Conservation (phyloP, 2,113 vertebrate genomes). For the Sebastes fasciatus region DNA sequence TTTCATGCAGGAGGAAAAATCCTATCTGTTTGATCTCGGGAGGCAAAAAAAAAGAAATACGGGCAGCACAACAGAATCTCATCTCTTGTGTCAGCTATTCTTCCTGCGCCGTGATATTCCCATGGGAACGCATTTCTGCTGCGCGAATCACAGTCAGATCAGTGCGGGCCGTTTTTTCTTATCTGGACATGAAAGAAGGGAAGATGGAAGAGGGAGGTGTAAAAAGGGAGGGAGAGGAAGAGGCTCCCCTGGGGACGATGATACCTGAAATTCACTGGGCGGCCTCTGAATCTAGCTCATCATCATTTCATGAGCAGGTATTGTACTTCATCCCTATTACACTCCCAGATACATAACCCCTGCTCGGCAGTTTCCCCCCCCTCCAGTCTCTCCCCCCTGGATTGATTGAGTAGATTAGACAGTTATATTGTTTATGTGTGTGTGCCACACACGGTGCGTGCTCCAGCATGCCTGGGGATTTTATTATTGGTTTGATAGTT, state of each 20-base stretch:
- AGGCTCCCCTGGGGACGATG: constrained; percentile 59
- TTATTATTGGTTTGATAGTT: constrained; percentile 61
- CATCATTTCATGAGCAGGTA: constrained; percentile 65
- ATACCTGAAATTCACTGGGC: constrained; percentile 64
- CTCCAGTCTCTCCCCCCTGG: constrained; percentile 9
- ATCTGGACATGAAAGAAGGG: constrained; percentile 79
- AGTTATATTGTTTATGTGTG: constrained; percentile 47
- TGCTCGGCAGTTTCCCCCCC: constrained; percentile 18
- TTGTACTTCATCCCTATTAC: constrained; percentile 40
- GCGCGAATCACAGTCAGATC: constrained; percentile 77
- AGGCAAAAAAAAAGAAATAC: constrained; percentile 68
- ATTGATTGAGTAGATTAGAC: constrained; percentile 61
- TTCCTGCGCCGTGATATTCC: constrained; percentile 70
- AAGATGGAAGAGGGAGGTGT: constrained; percentile 70
- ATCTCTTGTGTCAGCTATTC: constrained; percentile 82
- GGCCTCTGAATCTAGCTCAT: constrained; percentile 62
- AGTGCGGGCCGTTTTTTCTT: constrained; percentile 75
- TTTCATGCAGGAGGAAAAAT: constrained; percentile 69
- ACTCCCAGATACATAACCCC: constrained; percentile 26
- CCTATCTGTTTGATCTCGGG: constrained; percentile 75
- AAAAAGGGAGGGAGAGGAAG: constrained; percentile 8
- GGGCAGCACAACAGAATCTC: constrained; percentile 77
- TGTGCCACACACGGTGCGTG: constrained; percentile 21
- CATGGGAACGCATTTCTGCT: constrained; percentile 79
- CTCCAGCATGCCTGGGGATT: constrained; percentile 40